Evolutionary conservation across 2,888 invertebrate genomes (phyloP).

Genomic region (Acanthacorydalis orientalis): DNA sequence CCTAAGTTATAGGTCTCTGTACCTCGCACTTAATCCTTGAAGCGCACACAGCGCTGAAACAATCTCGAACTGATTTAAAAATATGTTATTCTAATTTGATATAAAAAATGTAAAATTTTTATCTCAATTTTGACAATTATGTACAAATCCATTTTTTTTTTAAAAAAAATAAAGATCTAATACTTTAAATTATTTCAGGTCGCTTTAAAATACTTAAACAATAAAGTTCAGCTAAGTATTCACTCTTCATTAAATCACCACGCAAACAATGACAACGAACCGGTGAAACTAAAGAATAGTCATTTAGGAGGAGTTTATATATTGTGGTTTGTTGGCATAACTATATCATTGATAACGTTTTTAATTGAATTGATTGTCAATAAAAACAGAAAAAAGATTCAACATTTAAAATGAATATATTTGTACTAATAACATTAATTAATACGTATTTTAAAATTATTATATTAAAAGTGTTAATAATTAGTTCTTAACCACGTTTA

Average conservation of each 20-base stretch:
- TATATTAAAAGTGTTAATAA: background rate
- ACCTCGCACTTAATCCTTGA: too few relatives aligned
- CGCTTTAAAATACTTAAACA: conserved; percentile 27
- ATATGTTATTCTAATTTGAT: too few relatives aligned
- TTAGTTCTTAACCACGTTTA: background rate
- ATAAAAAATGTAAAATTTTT: too few relatives aligned
- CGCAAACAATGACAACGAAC: background rate
- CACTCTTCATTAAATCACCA: conserved; percentile 10
- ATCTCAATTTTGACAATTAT: too few relatives aligned
- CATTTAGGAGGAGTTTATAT: conserved; percentile 2
- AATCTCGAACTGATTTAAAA: too few relatives aligned
- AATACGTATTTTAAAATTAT: too few relatives aligned
- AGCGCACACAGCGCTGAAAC: too few relatives aligned
- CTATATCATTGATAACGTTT: background rate
- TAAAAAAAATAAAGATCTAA: too few relatives aligned
- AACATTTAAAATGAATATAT: too few relatives aligned
- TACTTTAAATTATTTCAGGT: conserved; percentile 20
- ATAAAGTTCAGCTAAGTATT: conserved; percentile 29
- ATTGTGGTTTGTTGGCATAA: conserved; percentile 1
- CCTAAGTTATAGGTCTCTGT: too few relatives aligned
- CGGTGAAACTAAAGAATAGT: background rate
- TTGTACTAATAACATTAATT: too few relatives aligned
- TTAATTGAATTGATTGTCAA: background rate
- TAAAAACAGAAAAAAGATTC: background rate
- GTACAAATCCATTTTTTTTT: too few relatives aligned